phyloP scores from a whole-genome alignment of 2,888 invertebrate species.

The Malthinus flaveolus region DNA sequence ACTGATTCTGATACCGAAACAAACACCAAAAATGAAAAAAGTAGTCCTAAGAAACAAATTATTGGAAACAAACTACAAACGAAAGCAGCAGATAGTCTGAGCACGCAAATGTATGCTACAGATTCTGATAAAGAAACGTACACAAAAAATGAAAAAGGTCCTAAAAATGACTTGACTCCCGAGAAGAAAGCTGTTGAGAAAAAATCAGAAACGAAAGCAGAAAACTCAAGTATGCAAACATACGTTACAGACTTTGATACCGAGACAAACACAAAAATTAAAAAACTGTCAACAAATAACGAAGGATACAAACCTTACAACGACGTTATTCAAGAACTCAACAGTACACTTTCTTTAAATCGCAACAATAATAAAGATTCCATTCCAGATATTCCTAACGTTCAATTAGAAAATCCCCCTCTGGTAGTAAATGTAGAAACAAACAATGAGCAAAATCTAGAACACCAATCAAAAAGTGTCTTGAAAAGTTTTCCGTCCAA shows the following conservation, averaged over 20 bases:
- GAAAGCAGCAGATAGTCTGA: not conserved
- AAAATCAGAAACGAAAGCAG: not conserved
- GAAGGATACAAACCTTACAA: slow-evolving; percentile 10
- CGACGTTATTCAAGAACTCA: slow-evolving; percentile 20
- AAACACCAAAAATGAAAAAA: not conserved
- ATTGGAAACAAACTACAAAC: not conserved
- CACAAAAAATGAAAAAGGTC: too few relatives aligned
- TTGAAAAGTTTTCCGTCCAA: slow-evolving; percentile 28
- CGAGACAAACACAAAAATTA: too few relatives aligned
- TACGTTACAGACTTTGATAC: too few relatives aligned
- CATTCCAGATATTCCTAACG: not conserved
- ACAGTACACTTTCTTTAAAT: slow-evolving; percentile 7
- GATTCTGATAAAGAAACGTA: too few relatives aligned
- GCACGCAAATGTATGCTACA: not conserved
- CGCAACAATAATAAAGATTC: not conserved
- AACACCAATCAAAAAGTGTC: slow-evolving; percentile 24
- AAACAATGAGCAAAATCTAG: not conserved
- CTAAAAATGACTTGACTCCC: too few relatives aligned
- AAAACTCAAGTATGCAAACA: not conserved
- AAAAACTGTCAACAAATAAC: not conserved
- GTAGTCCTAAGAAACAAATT: not conserved
- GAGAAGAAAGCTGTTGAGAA: too few relatives aligned
- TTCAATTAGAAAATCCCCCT: not conserved
- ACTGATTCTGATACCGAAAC: slow-evolving; percentile 14
- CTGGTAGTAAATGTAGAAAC: not conserved